Conservation (phyloP, 2,797 vertebrate genomes). For the Vipera latastei region DNA sequence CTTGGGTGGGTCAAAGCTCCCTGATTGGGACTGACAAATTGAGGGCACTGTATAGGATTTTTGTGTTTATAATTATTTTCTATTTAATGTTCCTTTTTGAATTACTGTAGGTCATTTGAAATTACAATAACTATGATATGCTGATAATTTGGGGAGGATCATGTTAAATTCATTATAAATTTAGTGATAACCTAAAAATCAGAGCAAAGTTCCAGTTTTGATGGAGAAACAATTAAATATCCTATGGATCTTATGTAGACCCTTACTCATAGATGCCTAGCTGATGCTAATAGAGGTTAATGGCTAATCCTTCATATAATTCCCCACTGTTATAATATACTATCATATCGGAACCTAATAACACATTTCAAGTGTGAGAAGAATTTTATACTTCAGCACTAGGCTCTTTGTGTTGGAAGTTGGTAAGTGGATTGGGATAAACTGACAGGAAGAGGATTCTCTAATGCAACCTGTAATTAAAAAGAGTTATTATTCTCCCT, state of each 20-base stretch:
- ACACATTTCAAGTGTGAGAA: background rate
- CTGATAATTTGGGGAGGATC: background rate
- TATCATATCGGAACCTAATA: background rate
- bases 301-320: background rate
- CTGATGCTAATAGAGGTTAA: background rate
- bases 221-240: background rate
- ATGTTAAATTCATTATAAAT: background rate
- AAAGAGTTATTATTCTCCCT: constrained; percentile 35
- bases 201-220: background rate
- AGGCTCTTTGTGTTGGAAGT: background rate
- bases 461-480: background rate
- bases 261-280: background rate
- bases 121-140: background rate
- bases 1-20: background rate
- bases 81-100: background rate
- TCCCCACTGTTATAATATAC: background rate
- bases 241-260: background rate
- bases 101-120: background rate
- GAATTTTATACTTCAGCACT: background rate
- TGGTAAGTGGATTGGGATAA: background rate
- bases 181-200: background rate
- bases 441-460: background rate
- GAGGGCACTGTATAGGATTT: background rate
- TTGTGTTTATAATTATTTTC: background rate
- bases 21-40: background rate